phyloP scores from a whole-genome alignment of 2,797 vertebrate species.

The Spizella passerina region DNA sequence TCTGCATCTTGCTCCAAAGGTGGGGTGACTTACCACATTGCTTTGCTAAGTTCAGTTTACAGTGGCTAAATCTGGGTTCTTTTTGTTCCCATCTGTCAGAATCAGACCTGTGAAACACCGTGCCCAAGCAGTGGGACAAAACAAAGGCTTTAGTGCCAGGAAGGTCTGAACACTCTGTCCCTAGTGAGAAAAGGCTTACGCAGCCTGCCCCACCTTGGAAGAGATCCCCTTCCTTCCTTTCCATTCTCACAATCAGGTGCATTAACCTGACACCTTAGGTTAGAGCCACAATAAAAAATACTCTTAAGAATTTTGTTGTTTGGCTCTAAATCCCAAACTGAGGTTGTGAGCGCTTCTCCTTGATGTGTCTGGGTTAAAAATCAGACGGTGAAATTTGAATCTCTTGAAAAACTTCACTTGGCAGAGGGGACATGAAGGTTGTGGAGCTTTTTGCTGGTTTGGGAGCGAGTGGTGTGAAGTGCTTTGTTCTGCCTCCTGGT shows the following conservation, averaged over 20 bases:
- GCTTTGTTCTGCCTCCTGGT: background rate
- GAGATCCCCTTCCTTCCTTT: background rate
- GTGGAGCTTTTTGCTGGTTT: background rate
- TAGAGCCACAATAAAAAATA: background rate
- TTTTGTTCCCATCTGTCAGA: background rate
- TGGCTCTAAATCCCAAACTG: background rate
- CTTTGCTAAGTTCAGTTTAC: background rate
- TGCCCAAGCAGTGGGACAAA: background rate
- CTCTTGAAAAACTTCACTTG: background rate
- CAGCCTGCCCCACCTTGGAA: background rate
- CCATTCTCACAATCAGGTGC: background rate
- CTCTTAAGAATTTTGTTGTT: background rate
- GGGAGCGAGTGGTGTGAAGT: background rate
- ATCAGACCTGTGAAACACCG: fast-evolving
- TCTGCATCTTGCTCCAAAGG: background rate
- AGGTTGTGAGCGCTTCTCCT: background rate
- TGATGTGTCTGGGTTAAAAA: background rate
- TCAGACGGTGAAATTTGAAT: background rate
- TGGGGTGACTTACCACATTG: background rate
- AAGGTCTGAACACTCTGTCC: background rate
- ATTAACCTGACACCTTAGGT: background rate
- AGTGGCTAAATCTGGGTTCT: background rate
- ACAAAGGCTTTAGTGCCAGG: background rate
- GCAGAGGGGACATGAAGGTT: background rate
- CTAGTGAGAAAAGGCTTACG: background rate